Evolutionary conservation across 2,888 invertebrate genomes (phyloP), one percentile per base, ranked within the genome.

Genomic region (Orgyia antiqua): DNA sequence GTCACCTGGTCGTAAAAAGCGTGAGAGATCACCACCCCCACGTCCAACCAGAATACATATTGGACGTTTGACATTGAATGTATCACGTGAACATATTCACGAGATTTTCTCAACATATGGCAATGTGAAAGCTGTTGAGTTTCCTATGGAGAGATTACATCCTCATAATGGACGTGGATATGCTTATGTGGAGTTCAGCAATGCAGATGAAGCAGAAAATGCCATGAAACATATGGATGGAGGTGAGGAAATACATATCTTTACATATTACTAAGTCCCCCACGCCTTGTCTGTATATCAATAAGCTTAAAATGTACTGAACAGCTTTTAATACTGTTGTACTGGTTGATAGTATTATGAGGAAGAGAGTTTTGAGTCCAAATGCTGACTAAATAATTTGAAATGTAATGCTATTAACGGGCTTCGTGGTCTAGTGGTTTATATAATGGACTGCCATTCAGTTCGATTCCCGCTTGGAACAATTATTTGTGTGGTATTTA

Each of bases 191-290:
- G 99, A 99, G 64, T 99, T 94, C 77, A 93, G 91, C 46, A 95
- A 92, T 31, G 89, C 97, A 0, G 98, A 98, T 51, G 98, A 98
- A 74, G 98, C 99, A 10, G 98, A 98, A 70, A 97, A 97, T 73
- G 99, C 99, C 0, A 96, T 99, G 92, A 98, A 98, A 75, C 97
- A 98, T 67, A 99, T 99, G 99, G 98, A 99, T 82, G 99, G 98
- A 68, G 99, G 94, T 91, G 80, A 55, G 6, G 4, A 15, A 15
- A 15, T 15, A 15, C 6, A n/a, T 11, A 12, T 24, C 5, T 2
- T 24, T 3, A 24, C 7, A 6, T 23, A 4, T 10, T 20, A 7
- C n/a, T 20, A n/a, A 3, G 9, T 20, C n/a, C n/a, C 3, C n/a
- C n/a, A n/a, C n/a, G n/a, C n/a, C n/a, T n/a, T n/a, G n/a, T n/a